These are phyloP conservation scores for Myxocyprinus asiaticus DNA, from an alignment of 2,113 vertebrate genomes.

Conservation along the genomic window DNA sequence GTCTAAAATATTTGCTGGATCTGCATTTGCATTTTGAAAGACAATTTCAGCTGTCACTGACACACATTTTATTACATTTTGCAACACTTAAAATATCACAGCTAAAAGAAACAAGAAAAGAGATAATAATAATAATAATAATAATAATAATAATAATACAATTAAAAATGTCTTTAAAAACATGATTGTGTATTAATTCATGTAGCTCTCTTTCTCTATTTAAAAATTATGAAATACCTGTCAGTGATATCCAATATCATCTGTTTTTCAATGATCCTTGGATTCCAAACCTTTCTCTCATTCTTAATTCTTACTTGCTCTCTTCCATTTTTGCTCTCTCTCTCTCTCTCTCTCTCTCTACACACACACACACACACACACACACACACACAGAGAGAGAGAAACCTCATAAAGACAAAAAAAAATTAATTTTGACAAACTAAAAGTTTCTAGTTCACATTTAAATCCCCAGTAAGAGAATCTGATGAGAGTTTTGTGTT, in stretches of 20 bases:
- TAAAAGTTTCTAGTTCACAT: no score
- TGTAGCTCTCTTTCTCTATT: background rate
- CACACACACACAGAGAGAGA: constrained; percentile 5
- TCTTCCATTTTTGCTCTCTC: no score
- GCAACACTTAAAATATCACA: constrained; percentile 37
- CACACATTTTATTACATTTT: constrained; percentile 30
- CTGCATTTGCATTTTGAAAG: no score
- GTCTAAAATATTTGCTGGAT: no score
- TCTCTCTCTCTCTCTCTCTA: no score
- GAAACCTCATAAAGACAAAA: no score
- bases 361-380: background rate
- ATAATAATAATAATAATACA: constrained; percentile 23
- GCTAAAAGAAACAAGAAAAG: constrained; percentile 7
- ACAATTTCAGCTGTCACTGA: background rate
- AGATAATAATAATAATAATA: constrained; percentile 34
- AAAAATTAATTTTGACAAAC: no score
- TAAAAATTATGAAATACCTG: background rate
- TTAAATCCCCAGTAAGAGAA: background rate
- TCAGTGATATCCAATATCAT: background rate
- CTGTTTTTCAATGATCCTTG: background rate
- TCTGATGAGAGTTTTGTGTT: background rate
- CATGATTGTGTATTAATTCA: background rate
- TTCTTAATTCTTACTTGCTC: background rate
- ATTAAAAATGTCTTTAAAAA: background rate
- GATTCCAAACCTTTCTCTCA: background rate